Base-by-base conservation (phyloP, 2,113 vertebrate genomes). In the Fulmarus glacialis region DNA sequence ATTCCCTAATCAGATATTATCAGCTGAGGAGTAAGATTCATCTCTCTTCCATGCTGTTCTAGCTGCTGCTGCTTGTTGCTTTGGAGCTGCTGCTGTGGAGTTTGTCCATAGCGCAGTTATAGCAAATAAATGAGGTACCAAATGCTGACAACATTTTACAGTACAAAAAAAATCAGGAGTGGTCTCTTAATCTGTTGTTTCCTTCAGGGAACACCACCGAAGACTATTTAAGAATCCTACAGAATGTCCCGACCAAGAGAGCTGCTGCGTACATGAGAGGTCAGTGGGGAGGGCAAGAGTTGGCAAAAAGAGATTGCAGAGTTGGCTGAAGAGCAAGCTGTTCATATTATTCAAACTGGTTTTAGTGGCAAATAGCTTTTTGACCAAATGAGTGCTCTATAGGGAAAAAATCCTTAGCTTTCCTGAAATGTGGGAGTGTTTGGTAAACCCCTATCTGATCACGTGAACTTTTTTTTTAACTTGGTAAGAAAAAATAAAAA, bases 261-360 rank as follows among this genome's bases (percentile, higher is more conserved):
- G 87, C 97, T 3, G 95, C 90, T 92, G 98, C 98, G 36, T 98
- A 98, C 79, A 82, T 98, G 93, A 96, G 96, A 98, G 98, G 98
- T 98, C 75, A 98, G 98, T 98, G 95, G 45, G 53, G 38, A 18
- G 38, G 38, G 43, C 36, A 36, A 23, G n/a, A 32, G 47, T 11
- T 63, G 56, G 60, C 40, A 56, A 78, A 68, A 16, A 24, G 38
- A 38, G n/a, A 15, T 27, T 30, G 50, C 53, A 42, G 64, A 67
- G 64, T 45, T 68, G 52, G 53, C 22, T 71, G 24, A 38, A 58
- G 67, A 56, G 36, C 36, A 70, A 30, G 21, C 52, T 79, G 20
- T 14, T 63, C 16, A 0, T 36, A 15, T 17, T 13, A 12, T 9
- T 50, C 45, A 43, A 12, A 19, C 16, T 11, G 27, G 8, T 1